phyloP scores from a whole-genome alignment of 2,797 vertebrate species.

The Sebastes baramenuke region DNA sequence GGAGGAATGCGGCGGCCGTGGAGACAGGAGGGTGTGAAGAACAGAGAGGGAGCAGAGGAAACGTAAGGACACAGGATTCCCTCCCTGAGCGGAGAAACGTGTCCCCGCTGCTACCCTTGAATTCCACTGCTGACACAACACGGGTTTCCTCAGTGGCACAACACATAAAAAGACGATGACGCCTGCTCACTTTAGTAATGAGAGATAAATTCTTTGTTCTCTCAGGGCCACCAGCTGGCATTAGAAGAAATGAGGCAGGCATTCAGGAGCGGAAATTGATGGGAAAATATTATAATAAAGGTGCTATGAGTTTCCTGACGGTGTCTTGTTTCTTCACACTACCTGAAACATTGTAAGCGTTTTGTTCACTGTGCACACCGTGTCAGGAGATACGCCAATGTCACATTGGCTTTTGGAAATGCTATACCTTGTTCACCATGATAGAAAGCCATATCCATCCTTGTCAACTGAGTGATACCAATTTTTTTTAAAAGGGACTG shows the following conservation, averaged over 20 bases:
- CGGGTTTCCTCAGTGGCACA: constrained; percentile 8
- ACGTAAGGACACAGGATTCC: constrained; percentile 46
- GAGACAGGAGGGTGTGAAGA: constrained; percentile 9
- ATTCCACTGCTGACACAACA: constrained; percentile 23
- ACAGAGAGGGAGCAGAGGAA: constrained; percentile 13
- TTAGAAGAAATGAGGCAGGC: constrained; percentile 20
- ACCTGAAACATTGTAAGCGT: neutral
- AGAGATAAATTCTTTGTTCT: constrained; percentile 35
- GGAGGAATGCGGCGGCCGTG: constrained; percentile 50
- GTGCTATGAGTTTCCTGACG: neutral
- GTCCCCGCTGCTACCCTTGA: neutral
- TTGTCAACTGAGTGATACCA: neutral
- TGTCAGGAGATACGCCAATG: neutral
- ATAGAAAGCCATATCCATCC: neutral
- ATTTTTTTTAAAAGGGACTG: no score
- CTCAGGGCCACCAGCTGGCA: constrained; percentile 8
- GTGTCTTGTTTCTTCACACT: constrained; percentile 14
- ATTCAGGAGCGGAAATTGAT: constrained; percentile 24
- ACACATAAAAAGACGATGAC: constrained; percentile 5
- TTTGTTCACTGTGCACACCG: neutral
- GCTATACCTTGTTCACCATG: neutral
- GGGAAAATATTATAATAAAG: constrained; percentile 11
- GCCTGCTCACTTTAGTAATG: constrained; percentile 19
- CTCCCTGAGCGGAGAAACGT: constrained; percentile 17
- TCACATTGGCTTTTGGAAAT: neutral